Evolutionary conservation across 2,888 invertebrate genomes (phyloP).

Genomic region (Micoletzkya japonica): DNA sequence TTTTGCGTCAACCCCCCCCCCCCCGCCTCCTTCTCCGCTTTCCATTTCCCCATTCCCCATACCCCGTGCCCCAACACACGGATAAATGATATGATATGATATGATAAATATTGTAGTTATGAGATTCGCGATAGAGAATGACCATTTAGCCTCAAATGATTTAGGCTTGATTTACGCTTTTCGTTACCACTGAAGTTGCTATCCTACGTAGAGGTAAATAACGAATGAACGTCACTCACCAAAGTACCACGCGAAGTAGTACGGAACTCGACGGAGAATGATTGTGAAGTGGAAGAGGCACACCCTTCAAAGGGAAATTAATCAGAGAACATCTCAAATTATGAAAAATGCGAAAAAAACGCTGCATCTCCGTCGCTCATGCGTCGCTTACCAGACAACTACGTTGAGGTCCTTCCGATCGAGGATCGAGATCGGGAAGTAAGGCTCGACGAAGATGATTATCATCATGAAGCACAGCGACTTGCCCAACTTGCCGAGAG

Average conservation of each 20-base stretch:
- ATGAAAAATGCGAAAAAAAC: background rate
- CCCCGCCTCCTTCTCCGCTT: too few relatives aligned
- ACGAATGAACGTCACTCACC: constrained; percentile 36
- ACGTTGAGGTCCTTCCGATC: constrained; percentile 15
- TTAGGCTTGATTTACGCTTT: too few relatives aligned
- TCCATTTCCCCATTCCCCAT: too few relatives aligned
- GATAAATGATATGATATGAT: too few relatives aligned
- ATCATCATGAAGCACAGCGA: constrained; percentile 38
- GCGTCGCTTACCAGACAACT: background rate
- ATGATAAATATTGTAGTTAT: too few relatives aligned
- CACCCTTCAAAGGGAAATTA: background rate
- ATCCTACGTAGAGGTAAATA: too few relatives aligned
- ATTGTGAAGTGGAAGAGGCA: constrained; percentile 48
- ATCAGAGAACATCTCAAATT: background rate
- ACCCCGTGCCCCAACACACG: too few relatives aligned
- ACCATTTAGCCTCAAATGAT: too few relatives aligned
- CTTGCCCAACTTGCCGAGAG: constrained; percentile 37
- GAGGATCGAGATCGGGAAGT: constrained; percentile 4
- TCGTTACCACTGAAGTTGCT: too few relatives aligned
- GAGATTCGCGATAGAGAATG: too few relatives aligned
- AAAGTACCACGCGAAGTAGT: constrained; percentile 64
- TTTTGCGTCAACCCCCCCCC: too few relatives aligned
- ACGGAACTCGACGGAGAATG: constrained; percentile 58
- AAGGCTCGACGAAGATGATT: constrained; percentile 32
- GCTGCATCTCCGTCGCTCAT: background rate